Base-by-base conservation (phyloP, 2,113 vertebrate genomes). In the Synchiropus splendidus region DNA sequence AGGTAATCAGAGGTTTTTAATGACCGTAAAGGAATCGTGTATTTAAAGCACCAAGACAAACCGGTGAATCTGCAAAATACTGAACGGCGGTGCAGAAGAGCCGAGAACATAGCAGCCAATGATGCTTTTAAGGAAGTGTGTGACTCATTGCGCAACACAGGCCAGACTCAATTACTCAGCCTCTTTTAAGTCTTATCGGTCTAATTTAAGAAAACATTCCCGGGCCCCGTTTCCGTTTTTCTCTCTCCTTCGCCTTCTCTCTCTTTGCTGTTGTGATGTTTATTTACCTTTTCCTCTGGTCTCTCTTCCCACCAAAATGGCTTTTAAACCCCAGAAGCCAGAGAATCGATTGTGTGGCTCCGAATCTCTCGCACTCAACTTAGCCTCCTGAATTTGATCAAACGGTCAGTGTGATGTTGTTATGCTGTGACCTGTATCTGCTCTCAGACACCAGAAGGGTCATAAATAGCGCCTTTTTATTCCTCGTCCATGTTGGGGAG, bases 401-500 rank as follows among this genome's bases (percentile, higher is more conserved):
- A 61, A 64, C 36, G 62, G 60, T 54, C 58, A 37, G 37, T 45
- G 16, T 63, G 67, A 75, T 68, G 75, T 51, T 12, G 39, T 80
- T 77, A 65, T 54, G 44, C 35, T 15, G 48, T 16, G 38, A 53
- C 21, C 21, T 70, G 64, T 64, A 74, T 71, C 63, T 51, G 39
- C 43, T 30, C 42, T 42, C 53, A 66, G 58, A 67, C 65, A 69
- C 73, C 71, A 55, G 50, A 50, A 27, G 16, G 71, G 61, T 72
- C 73, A 71, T 66, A 69, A 74, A 81, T 66, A 77, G 74, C 48
- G 31, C 38, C 51, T 72, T 71, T 76, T 71, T 42, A 56, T 51
- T 48, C 12, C 43, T 39, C 58, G 64, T 73, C 56, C 54, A 43
- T 55, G 49, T 58, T 70, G 48, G 17, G 46, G 35, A 68, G 54